Percentiles rank a stretch among this genome's conserved stretches.
These are phyloP conservation scores for Eublepharis macularius DNA, from an alignment of 2,113 vertebrate species.

Conservation along the genomic window DNA sequence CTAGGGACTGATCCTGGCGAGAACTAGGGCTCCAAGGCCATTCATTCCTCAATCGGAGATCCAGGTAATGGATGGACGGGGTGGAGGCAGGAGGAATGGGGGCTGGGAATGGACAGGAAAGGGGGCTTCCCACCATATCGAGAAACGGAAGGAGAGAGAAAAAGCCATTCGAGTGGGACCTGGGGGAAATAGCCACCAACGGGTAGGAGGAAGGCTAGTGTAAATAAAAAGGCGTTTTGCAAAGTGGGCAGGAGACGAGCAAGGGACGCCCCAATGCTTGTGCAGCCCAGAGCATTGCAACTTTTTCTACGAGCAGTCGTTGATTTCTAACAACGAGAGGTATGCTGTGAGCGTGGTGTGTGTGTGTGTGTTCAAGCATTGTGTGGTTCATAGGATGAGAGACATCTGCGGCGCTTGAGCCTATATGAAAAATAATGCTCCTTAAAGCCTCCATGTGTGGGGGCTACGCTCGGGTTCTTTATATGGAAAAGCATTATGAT, in stretches of 20 bases:
- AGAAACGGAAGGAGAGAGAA: neutral
- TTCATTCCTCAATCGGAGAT: neutral
- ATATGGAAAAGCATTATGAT: neutral
- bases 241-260: neutral
- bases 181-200: neutral
- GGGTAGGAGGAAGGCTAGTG: neutral
- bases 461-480: no score
- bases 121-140: neutral
- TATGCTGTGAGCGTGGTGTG: no score
- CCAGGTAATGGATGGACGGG: constrained; percentile 9
- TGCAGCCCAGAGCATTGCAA: neutral
- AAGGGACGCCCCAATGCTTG: neutral
- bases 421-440: no score
- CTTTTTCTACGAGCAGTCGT: neutral
- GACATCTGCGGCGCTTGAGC: no score
- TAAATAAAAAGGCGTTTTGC: neutral
- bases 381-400: neutral
- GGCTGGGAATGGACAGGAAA: neutral
- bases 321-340: neutral
- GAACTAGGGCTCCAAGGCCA: neutral
- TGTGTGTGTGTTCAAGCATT: neutral
- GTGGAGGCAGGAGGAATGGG: neutral
- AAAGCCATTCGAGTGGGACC: neutral
- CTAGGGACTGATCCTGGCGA: neutral
- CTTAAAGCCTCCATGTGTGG: no score